phyloP scores from a whole-genome alignment of 2,797 vertebrate species.

The Eleutherodactylus coqui region DNA sequence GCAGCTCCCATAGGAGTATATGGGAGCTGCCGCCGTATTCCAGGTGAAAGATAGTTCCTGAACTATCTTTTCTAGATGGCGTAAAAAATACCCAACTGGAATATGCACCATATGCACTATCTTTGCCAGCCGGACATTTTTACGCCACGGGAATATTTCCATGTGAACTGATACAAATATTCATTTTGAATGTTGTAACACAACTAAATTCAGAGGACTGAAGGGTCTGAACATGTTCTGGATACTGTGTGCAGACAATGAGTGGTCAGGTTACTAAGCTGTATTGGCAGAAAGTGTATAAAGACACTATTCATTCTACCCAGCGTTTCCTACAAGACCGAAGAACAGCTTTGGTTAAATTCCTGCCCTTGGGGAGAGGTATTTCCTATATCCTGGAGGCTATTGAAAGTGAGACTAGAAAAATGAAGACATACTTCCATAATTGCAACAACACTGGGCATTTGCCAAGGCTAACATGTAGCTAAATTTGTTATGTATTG shows the following conservation, averaged over 20 bases:
- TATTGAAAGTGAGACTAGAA: slow-evolving; percentile 21
- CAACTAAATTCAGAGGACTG: not conserved
- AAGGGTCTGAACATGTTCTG: not conserved
- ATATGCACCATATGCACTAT: no score
- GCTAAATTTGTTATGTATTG: not conserved
- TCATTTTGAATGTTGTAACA: not conserved
- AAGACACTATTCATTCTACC: not conserved
- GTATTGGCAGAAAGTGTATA: not conserved
- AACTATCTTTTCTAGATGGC: no score
- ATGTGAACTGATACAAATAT: no score
- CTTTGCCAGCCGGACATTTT: no score
- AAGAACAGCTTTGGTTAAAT: slow-evolving; percentile 21
- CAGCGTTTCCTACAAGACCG: not conserved
- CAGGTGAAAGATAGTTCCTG: no score
- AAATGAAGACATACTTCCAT: slow-evolving; percentile 27
- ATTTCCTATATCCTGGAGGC: slow-evolving; percentile 9
- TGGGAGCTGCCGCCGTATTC: no score
- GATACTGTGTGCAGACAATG: not conserved
- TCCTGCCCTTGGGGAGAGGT: slow-evolving; percentile 13
- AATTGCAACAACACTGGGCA: slow-evolving; percentile 12
- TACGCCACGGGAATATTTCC: no score
- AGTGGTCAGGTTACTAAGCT: not conserved
- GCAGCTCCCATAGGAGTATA: no score
- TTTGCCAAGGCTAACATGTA: slow-evolving; percentile 22
- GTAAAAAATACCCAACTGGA: no score